Evolutionary conservation across 2,797 vertebrate species (phyloP), one percentile per base, ranked within the genome.

Genomic region (Lacerta bilineata): DNA sequence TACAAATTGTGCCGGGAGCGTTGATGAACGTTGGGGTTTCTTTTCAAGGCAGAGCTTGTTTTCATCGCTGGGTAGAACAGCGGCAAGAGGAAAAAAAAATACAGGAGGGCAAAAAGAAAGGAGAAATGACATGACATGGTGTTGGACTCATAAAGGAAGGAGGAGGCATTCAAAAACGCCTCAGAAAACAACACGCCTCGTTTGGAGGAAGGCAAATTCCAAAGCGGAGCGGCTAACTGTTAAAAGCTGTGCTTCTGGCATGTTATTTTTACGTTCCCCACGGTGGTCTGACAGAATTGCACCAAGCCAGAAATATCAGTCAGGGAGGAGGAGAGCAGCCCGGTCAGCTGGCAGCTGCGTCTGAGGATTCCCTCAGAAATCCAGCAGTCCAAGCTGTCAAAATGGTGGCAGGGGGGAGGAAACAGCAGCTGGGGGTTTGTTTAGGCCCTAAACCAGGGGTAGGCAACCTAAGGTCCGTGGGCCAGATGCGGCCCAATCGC

Each of bases 291-390:
- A n/a, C 36, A 74, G 36, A 33, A 7, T 43, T 33, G 43, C 50
- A 36, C 69, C 43, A 8, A 61, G 76, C 61, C 76, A 80, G 43
- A 64, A 86, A 86, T 80, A 71, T 43, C 77, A 87, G 41, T 11
- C 64, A 55, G n/a, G 33, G 4, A 55, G 41, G 33, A 3, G 15
- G 64, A 10, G 15, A 71, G 13, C 5, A 7, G 2, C 36, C 46
- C 1, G 29, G 77, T 69, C 69, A 82, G 55, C 20, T 25, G 29
- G 27, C 3, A 18, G 76, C 64, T 18, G 61, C 41, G 50, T 29
- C 11, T 27, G 33, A 74, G 50, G 66, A n/a, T 29, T 71, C 85
- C 46, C 68, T 23, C 25, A 39, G 55, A 80, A 66, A 75, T 25
- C 64, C 55, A 64, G 1, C 39, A 33, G 55, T 3, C 79, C 4